Evolutionary conservation across 2,888 invertebrate genomes (phyloP).

Genomic region (Notodonta ziczac): DNA sequence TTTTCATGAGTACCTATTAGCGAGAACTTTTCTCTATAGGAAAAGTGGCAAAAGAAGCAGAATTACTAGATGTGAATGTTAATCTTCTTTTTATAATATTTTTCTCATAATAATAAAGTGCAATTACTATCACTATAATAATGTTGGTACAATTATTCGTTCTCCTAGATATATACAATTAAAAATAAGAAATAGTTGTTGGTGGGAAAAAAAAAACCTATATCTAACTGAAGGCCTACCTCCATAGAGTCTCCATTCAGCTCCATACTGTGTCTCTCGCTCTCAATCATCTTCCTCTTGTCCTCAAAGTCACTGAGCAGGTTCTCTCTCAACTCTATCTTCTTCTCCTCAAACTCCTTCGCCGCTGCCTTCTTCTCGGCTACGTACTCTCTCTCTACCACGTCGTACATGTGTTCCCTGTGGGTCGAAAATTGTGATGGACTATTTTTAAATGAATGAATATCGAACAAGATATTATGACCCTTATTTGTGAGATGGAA

Average conservation of each 20-base stretch:
- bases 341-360: constrained; percentile 98
- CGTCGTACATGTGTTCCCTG: constrained; percentile 92
- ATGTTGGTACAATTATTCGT: too few species aligned
- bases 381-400: constrained; percentile 94
- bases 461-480: not conserved
- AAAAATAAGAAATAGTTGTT: too few species aligned
- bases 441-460: constrained; percentile 6
- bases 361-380: constrained; percentile 94
- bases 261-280: constrained; percentile 94
- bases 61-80: too few species aligned
- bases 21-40: too few species aligned
- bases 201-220: not conserved
- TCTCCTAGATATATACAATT: too few species aligned
- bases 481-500: too few species aligned
- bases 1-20: too few species aligned
- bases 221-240: constrained; percentile 63
- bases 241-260: constrained; percentile 94
- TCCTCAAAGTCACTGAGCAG: constrained; percentile 96
- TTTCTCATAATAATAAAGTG: too few species aligned
- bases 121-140: too few species aligned
- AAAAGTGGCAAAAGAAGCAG: too few species aligned
- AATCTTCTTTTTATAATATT: too few species aligned
- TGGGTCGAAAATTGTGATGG: constrained; percentile 30
- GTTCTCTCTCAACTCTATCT: constrained; percentile 95
- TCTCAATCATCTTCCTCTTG: constrained; percentile 94